Conservation (phyloP, 2,113 vertebrate species). For the Aplodontia rufa region DNA sequence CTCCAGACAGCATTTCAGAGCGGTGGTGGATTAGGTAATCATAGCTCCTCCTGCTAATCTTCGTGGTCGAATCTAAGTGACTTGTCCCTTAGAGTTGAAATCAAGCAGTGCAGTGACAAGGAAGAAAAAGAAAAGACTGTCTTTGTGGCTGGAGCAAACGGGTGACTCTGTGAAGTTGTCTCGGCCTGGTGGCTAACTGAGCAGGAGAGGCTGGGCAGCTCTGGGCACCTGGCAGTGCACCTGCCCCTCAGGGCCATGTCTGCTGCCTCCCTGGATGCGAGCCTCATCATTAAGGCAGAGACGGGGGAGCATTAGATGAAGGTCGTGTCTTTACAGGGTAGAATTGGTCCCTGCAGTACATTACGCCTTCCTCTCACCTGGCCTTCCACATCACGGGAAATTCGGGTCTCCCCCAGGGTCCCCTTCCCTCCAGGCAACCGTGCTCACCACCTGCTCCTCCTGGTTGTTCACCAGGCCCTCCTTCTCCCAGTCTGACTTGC, state of each 20-base stretch:
- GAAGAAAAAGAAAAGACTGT: no score
- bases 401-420: background rate
- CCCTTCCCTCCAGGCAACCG: background rate
- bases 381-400: background rate
- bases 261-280: background rate
- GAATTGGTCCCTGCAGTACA: background rate
- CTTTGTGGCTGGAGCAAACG: background rate
- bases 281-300: constrained; percentile 5
- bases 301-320: background rate
- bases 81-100: background rate
- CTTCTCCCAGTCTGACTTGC: background rate
- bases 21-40: background rate
- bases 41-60: background rate
- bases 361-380: constrained; percentile 3
- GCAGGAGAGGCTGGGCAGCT: no score
- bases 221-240: background rate
- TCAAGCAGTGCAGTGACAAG: background rate
- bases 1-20: rapidly evolving
- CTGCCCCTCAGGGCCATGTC: background rate
- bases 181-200: no score
- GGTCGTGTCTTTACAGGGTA: background rate
- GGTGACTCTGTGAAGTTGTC: no score
- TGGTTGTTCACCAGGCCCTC: background rate
- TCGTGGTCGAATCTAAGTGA: background rate
- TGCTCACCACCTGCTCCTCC: background rate